These are phyloP conservation scores for Cybosia mesomella DNA, from an alignment of 2,888 invertebrate species.

Conservation along the genomic window DNA sequence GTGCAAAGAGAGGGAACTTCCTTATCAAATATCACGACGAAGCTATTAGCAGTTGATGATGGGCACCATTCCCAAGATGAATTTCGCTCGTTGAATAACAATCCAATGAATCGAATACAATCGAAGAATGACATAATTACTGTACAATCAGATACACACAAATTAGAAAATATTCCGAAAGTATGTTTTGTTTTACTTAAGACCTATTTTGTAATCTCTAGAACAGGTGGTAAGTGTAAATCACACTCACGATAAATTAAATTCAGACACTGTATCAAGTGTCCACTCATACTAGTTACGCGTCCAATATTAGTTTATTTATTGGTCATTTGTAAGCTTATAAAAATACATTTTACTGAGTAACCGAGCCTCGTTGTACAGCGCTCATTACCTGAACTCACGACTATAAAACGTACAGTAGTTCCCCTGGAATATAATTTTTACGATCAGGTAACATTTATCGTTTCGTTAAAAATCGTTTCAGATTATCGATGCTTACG, in stretches of 20 bases:
- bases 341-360: slow-evolving; percentile 36
- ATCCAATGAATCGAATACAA: no score
- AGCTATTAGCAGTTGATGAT: no score
- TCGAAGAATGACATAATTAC: no score
- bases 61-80: no score
- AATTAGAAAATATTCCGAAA: no score
- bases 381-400: slow-evolving; percentile 43
- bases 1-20: no score
- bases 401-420: slow-evolving; percentile 49
- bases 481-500: slow-evolving; percentile 42
- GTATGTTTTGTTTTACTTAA: not conserved
- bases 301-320: slow-evolving; percentile 25
- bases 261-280: slow-evolving; percentile 15
- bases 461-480: slow-evolving; percentile 44
- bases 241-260: slow-evolving; percentile 16
- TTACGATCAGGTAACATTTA: slow-evolving; percentile 47
- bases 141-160: no score
- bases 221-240: slow-evolving; percentile 19
- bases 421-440: slow-evolving; percentile 43
- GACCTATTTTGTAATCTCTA: not conserved
- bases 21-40: no score
- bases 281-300: slow-evolving; percentile 18
- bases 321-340: slow-evolving; percentile 37
- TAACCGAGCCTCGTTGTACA: slow-evolving; percentile 37
- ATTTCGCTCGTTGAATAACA: no score